A percentile compares a stretch with the other conserved stretches of the same genome.
Conservation (phyloP, 2,113 vertebrate species). For the Corythornis vintsioides region DNA sequence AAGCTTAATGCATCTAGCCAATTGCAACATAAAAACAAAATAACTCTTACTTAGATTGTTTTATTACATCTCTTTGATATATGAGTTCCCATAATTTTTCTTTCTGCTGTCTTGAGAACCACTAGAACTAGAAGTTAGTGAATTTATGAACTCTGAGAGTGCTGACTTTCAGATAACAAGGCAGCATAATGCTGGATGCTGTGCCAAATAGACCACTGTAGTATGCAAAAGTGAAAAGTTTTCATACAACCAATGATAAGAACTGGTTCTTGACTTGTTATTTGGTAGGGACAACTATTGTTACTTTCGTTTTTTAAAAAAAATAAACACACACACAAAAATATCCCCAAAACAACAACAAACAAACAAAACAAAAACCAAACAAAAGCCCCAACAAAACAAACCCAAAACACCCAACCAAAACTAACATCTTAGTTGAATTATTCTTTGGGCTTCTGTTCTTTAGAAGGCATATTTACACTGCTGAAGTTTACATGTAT, state of each 20-base stretch:
- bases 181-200: neutral
- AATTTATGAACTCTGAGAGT: neutral
- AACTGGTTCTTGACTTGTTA: neutral
- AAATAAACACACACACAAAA: too few species aligned
- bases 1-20: neutral
- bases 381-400: too few species aligned
- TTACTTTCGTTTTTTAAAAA: neutral
- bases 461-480: neutral
- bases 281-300: neutral
- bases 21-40: neutral
- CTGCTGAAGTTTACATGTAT: neutral
- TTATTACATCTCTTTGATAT: neutral
- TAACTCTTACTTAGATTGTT: neutral
- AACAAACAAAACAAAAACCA: too few species aligned
- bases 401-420: too few species aligned
- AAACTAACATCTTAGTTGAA: neutral
- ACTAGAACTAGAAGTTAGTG: neutral
- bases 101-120: neutral
- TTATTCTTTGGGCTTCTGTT: neutral
- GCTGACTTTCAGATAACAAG: neutral
- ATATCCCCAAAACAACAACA: too few species aligned
- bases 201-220: neutral
- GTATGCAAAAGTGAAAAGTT: neutral
- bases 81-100: neutral
- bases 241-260: neutral